A percentile compares a stretch with the other conserved stretches of the same genome.
Evolutionary conservation across 1,140 invertebrate genomes (phyloP).

Genomic region (Trigoniulus corallinus): DNA sequence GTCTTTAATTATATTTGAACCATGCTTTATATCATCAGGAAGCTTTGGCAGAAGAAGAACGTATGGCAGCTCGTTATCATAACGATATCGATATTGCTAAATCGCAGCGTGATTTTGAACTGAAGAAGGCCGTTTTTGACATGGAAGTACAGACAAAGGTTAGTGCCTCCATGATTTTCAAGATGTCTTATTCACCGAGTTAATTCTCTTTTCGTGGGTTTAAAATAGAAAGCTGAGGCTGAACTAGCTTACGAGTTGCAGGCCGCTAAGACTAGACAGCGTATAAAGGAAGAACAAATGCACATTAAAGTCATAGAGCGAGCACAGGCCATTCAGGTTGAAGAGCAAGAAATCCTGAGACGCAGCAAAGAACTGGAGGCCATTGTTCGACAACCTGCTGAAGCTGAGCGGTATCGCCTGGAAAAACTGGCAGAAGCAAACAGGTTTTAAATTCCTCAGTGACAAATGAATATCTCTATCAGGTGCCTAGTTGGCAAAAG

Average conservation of each 20-base stretch:
- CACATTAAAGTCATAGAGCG: constrained; percentile 87
- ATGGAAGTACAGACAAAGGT: constrained; percentile 89
- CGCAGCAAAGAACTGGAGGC: constrained; percentile 77
- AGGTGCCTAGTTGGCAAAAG: not conserved
- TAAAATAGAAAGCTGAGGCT: constrained; percentile 62
- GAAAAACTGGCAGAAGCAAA: constrained; percentile 30
- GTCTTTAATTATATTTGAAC: too few relatives aligned
- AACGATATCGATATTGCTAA: constrained; percentile 96
- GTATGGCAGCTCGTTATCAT: constrained; percentile 58
- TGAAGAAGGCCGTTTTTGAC: constrained; percentile 94
- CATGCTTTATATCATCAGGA: too few relatives aligned
- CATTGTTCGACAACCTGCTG: constrained; percentile 72
- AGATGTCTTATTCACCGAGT: not conserved
- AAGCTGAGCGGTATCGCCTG: constrained; percentile 69
- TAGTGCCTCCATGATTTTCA: not conserved
- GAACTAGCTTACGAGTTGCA: constrained; percentile 87
- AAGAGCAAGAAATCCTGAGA: constrained; percentile 55
- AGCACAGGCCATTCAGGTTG: constrained; percentile 81
- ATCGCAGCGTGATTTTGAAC: constrained; percentile 85
- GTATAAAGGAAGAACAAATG: constrained; percentile 94
- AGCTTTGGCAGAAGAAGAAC: constrained; percentile 87
- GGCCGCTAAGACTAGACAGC: constrained; percentile 88
- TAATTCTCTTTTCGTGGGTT: too few relatives aligned
- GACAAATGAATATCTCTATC: not conserved
- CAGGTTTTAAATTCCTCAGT: constrained; percentile 1